phyloP scores from a whole-genome alignment of 2,113 vertebrate species.

The Sarotherodon lohbergeri region DNA sequence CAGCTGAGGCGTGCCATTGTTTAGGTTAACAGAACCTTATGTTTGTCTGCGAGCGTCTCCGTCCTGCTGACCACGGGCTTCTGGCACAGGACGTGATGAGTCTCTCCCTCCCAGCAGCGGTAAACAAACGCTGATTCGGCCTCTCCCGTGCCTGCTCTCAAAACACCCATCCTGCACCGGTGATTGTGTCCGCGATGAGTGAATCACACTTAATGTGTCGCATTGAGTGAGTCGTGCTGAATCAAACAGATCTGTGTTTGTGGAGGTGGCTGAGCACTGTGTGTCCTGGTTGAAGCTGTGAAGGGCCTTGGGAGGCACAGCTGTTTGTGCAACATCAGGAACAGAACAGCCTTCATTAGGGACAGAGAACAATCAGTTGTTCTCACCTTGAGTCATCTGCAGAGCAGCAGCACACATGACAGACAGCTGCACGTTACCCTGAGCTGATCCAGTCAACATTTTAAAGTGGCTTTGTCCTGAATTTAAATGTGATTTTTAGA shows the following conservation, averaged over 20 bases:
- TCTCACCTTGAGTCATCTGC: background rate
- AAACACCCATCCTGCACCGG: background rate
- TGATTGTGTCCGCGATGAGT: background rate
- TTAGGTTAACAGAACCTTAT: constrained; percentile 1
- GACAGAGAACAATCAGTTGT: background rate
- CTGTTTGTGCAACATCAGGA: constrained; percentile 20
- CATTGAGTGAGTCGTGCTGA: background rate
- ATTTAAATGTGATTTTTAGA: background rate
- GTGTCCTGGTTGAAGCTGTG: constrained; percentile 1
- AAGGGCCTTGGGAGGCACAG: background rate
- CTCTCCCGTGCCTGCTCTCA: background rate
- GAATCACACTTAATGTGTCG: constrained; percentile 22
- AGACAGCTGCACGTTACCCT: background rate
- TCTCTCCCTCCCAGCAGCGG: background rate
- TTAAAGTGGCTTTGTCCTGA: background rate
- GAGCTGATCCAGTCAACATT: background rate
- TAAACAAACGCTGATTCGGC: background rate
- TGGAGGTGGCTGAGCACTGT: constrained; percentile 10
- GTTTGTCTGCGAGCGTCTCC: background rate
- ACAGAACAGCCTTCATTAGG: constrained; percentile 15
- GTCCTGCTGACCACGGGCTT: constrained; percentile 2
- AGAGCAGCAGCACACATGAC: background rate
- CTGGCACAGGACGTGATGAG: background rate
- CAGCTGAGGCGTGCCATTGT: constrained; percentile 35
- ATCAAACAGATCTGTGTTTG: background rate